Evolutionary conservation across 2,888 invertebrate species (phyloP).

Genomic region (Rhagonycha fulva): DNA sequence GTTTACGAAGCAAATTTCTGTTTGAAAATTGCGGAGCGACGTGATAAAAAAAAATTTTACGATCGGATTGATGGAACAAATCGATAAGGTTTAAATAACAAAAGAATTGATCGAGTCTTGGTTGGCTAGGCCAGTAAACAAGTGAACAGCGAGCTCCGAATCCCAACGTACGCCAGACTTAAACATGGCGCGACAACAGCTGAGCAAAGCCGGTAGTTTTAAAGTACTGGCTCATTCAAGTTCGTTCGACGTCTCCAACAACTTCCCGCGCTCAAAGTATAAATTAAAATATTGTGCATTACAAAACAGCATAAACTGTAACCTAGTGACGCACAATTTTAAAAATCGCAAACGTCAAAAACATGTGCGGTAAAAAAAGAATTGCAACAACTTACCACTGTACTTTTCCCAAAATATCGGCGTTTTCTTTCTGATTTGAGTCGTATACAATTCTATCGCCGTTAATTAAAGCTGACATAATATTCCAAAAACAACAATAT

Average conservation of each 20-base stretch:
- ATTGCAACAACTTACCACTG: constrained; percentile 54
- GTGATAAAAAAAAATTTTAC: neutral
- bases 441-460: constrained; percentile 59
- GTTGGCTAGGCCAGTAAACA: constrained; percentile 5
- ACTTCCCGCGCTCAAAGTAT: constrained; percentile 14
- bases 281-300: neutral
- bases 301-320: neutral
- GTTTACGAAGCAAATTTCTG: neutral
- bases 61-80: neutral
- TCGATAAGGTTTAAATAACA: neutral
- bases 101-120: neutral
- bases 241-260: constrained; percentile 16
- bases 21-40: neutral
- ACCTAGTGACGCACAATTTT: neutral
- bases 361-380: constrained; percentile 45
- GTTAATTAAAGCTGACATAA: constrained; percentile 62
- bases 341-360: constrained; percentile 48
- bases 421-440: constrained; percentile 59
- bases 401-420: constrained; percentile 57
- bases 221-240: constrained; percentile 25
- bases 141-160: constrained; percentile 22
- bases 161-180: constrained; percentile 28
- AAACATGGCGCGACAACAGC: constrained; percentile 34
- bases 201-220: constrained; percentile 35
- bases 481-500: constrained; percentile 26